phyloP scores from a whole-genome alignment of 2,113 vertebrate species.

The Poeciliopsis prolifica region DNA sequence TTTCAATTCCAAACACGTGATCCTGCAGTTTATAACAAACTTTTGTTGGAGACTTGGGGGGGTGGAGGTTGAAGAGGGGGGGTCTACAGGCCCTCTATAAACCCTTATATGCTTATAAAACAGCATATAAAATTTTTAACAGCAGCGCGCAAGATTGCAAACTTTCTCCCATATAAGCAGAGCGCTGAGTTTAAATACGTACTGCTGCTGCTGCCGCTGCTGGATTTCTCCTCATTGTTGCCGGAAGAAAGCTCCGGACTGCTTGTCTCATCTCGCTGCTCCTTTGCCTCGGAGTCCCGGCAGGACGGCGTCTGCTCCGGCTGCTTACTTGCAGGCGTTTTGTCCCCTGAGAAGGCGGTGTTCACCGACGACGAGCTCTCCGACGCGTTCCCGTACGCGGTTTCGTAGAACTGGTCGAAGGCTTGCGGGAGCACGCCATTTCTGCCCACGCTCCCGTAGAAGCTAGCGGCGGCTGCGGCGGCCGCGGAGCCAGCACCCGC shows the following conservation, averaged over 20 bases:
- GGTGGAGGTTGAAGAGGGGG: slow-evolving; percentile 82
- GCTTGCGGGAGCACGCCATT: slow-evolving; percentile 97
- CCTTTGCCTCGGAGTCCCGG: slow-evolving; percentile 83
- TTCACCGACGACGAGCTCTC: slow-evolving; percentile 84
- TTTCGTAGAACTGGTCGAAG: slow-evolving; percentile 98
- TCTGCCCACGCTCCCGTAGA: slow-evolving; percentile 95
- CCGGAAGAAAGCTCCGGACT: slow-evolving; percentile 96
- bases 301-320: slow-evolving; percentile 83
- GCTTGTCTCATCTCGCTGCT: slow-evolving; percentile 87
- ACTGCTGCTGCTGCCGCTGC: slow-evolving; percentile 85
- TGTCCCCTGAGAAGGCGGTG: slow-evolving; percentile 89
- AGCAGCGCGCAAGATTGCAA: slow-evolving; percentile 92
- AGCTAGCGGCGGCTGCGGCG: slow-evolving; percentile 85
- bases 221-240: slow-evolving; percentile 97
- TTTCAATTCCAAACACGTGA: slow-evolving; percentile 99
- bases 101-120: slow-evolving; percentile 99
- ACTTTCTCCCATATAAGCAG: slow-evolving; percentile 89
- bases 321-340: slow-evolving; percentile 82
- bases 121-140: slow-evolving; percentile 99
- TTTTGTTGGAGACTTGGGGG: slow-evolving; percentile 94
- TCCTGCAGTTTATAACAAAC: slow-evolving; percentile 96
- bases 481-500: slow-evolving; percentile 76
- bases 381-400: slow-evolving; percentile 87
- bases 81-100: slow-evolving; percentile 98
- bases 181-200: slow-evolving; percentile 90